Percentiles rank a stretch among this genome's conserved stretches.
These are phyloP conservation scores for Crenuchus spilurus DNA, from an alignment of 2,797 vertebrate species.

Conservation along the genomic window DNA sequence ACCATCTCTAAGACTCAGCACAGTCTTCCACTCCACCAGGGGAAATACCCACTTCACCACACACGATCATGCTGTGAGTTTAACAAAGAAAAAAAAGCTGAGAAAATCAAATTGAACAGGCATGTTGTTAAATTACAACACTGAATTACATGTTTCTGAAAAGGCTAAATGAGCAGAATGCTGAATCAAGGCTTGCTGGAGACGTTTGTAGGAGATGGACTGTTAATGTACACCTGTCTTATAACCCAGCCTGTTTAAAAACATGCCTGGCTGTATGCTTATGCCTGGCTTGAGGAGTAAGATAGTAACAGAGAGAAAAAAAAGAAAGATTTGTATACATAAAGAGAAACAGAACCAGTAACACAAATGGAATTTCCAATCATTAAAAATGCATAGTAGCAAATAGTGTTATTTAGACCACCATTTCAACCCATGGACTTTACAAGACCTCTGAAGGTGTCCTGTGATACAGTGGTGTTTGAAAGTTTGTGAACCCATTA, in stretches of 20 bases:
- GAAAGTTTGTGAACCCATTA: no score
- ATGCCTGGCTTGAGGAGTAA: background rate
- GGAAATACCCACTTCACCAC: conserved; percentile 37
- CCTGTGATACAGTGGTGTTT: no score
- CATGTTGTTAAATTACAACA: background rate
- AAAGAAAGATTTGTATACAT: no score
- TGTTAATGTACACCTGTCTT: background rate
- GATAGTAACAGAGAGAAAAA: background rate
- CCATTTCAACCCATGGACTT: no score
- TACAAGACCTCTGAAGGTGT: no score
- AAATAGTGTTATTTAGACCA: no score
- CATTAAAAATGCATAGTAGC: no score
- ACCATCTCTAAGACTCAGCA: conserved; percentile 49
- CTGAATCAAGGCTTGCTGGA: no score
- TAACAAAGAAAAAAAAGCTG: conserved; percentile 6
- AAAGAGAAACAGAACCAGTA: no score
- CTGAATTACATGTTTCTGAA: background rate
- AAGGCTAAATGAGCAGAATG: background rate
- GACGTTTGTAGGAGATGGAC: background rate
- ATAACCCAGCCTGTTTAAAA: background rate
- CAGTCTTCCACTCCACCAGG: conserved; percentile 23
- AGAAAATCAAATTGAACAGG: background rate
- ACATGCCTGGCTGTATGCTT: background rate
- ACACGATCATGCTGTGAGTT: conserved; percentile 8
- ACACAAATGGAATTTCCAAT: no score